phyloP scores from a whole-genome alignment of 1,140 invertebrate genomes.

The Meteorus sp. region DNA sequence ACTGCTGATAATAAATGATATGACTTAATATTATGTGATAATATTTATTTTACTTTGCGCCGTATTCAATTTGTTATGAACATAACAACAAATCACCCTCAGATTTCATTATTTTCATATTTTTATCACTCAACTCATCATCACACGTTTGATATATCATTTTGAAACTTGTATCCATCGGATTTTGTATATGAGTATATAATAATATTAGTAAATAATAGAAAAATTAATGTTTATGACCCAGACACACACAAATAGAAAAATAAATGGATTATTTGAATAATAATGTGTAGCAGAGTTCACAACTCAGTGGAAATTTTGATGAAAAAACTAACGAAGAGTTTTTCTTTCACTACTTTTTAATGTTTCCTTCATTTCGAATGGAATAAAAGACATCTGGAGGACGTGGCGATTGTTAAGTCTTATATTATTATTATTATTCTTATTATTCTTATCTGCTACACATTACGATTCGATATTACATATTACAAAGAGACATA shows the following conservation, averaged over 20 bases:
- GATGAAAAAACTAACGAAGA: too few species aligned
- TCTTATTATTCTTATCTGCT: too few species aligned
- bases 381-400: too few species aligned
- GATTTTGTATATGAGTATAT: background rate
- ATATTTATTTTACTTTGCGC: background rate
- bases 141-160: too few species aligned
- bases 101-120: background rate
- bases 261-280: conserved; percentile 18
- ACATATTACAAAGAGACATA: conserved; percentile 6
- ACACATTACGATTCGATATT: background rate
- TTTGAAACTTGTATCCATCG: too few species aligned
- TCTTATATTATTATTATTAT: background rate
- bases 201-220: conserved; percentile 20
- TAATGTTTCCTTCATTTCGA: background rate
- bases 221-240: conserved; percentile 24
- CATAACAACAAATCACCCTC: too few species aligned
- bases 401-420: too few species aligned
- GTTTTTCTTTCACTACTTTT: background rate
- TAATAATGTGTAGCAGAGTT: conserved; percentile 8
- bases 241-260: conserved; percentile 7
- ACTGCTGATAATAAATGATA: conserved; percentile 37
- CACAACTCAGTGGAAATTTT: background rate
- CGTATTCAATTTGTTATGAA: background rate
- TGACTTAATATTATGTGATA: background rate
- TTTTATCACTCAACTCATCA: background rate